Base-by-base conservation (phyloP, 2,797 vertebrate species). In the Pseudochaenichthys georgianus region DNA sequence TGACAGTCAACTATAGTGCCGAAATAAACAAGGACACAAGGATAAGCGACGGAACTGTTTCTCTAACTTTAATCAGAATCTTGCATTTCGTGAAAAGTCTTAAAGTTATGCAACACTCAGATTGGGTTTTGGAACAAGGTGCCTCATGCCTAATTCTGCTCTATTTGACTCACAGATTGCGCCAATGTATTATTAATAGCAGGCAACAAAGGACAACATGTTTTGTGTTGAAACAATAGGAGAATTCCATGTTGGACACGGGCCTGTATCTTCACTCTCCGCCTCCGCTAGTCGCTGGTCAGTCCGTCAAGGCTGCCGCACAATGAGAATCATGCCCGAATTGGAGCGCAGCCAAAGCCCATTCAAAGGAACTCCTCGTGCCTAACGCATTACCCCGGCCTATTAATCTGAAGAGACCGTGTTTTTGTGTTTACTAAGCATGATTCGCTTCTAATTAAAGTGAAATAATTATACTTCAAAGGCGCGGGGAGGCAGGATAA, bases 381-480 rank as follows among this genome's bases (percentile, higher is more conserved):
- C 84, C 89, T 65, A 85, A 87, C 83, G 85, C 88, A 82, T 90
- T 91, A 89, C 69, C 86, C 77, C 58, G 50, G 84, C 80, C 81
- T 92, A 89, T 90, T 93, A 85, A 89, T 93, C 81, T 87, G 87
- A 87, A 85, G 89, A 90, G 89, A 84, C 48, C 53, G 61, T 86
- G 90, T 90, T 90, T 93, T 91, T 97, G 95, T 97, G 96, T 98
- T 97, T 97, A 97, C 96, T 95, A 96, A 96, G 96, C 95, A 94
- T 95, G 96, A 97, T 97, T 97, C 95, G 94, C 95, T 95, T 93
- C 96, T 97, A 97, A 97, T 97, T 97, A 97, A 95, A 96, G 95
- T 95, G 94, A 96, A 97, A 97, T 97, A 97, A 98, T 97, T 98
- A 97, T 94, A 96, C 97, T 96, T 96, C 96, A 95, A 96, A 95